Conservation (phyloP, 2,888 invertebrate genomes). For the Germaria angustata region DNA sequence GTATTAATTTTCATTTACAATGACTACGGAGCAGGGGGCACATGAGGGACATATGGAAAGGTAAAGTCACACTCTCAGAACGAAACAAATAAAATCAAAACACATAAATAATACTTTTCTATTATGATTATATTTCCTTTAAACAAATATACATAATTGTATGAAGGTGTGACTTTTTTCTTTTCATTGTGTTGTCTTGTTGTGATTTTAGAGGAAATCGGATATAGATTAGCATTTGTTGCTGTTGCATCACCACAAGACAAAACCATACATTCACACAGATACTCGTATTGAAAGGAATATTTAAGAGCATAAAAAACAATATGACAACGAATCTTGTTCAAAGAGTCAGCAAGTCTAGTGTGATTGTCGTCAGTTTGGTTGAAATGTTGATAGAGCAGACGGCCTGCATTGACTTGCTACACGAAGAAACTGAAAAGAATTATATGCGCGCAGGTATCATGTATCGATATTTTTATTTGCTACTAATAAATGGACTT, state of each 20-base stretch:
- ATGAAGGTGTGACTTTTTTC: constrained; percentile 65
- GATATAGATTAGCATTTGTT: constrained; percentile 65
- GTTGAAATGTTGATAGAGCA: background rate
- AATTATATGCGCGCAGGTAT: too few species aligned
- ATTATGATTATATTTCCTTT: constrained; percentile 13
- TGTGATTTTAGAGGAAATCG: constrained; percentile 58
- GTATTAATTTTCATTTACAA: constrained; percentile 56
- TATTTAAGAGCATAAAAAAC: background rate
- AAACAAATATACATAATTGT: constrained; percentile 25
- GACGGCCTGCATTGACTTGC: background rate
- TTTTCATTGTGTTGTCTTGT: background rate
- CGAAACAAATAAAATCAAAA: constrained; percentile 18
- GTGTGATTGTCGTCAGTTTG: constrained; percentile 11
- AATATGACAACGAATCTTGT: constrained; percentile 19
- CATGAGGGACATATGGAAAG: background rate
- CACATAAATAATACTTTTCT: constrained; percentile 53
- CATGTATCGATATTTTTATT: background rate
- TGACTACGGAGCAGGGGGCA: constrained; percentile 10
- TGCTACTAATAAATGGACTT: too few species aligned
- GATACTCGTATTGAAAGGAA: background rate
- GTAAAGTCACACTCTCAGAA: constrained; percentile 54
- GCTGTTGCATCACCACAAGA: constrained; percentile 2
- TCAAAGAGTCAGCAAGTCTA: constrained; percentile 62
- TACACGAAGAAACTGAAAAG: background rate
- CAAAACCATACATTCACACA: background rate